These are phyloP conservation scores for Gyrodactylus salaris DNA, from an alignment of 1,140 invertebrate species.

Conservation along the genomic window DNA sequence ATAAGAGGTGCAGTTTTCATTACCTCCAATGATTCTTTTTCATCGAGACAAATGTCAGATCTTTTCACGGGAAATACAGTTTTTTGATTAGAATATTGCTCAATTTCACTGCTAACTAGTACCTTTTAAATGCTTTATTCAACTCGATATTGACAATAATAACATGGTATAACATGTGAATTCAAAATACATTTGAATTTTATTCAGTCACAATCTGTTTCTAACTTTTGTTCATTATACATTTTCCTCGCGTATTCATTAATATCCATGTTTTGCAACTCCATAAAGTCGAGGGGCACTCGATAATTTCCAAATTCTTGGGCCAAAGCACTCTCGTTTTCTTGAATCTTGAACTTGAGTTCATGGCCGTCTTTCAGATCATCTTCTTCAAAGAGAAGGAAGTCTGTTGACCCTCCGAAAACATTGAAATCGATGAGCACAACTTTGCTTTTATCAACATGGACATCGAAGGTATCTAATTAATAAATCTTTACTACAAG, in stretches of 20 bases:
- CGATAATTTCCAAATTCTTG: not conserved
- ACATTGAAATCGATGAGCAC: not conserved
- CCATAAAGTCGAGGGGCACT: not conserved
- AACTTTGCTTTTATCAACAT: not conserved
- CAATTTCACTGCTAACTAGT: no score
- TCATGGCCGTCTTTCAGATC: not conserved
- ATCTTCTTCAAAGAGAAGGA: not conserved
- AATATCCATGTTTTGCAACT: not conserved
- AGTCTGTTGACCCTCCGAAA: not conserved
- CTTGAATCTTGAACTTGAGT: not conserved
- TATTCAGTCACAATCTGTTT: not conserved
- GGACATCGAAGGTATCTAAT: not conserved
- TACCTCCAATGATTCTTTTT: no score
- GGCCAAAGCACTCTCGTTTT: not conserved
- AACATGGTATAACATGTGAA: no score
- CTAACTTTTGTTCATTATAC: not conserved
- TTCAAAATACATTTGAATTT: no score
- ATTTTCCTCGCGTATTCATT: not conserved
- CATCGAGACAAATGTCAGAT: no score
- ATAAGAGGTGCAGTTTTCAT: no score
- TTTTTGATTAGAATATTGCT: no score
- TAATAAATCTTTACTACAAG: not conserved
- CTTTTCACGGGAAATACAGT: no score
- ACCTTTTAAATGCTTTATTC: no score
- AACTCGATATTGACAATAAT: no score